These are phyloP conservation scores for Melierax canorus DNA, from an alignment of 2,113 vertebrate genomes.

Conservation along the genomic window DNA sequence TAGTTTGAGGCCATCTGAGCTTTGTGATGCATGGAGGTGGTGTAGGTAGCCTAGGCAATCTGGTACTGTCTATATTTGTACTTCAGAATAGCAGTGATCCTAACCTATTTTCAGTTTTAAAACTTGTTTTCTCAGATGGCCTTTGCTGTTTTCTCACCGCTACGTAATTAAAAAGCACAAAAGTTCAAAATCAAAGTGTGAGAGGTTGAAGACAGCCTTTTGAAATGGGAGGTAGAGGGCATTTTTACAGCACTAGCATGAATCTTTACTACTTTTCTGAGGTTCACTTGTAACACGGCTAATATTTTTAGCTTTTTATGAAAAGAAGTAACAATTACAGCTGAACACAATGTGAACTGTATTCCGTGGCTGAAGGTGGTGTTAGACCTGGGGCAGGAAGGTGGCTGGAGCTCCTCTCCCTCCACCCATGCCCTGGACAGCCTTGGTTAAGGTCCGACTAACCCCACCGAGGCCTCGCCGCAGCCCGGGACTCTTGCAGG, in stretches of 20 bases:
- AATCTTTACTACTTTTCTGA: not conserved
- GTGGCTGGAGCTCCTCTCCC: not conserved
- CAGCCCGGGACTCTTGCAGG: not conserved
- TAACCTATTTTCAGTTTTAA: not conserved
- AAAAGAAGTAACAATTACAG: not conserved
- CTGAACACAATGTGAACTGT: not conserved
- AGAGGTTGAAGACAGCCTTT: not conserved
- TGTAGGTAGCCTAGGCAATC: not conserved
- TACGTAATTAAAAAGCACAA: not conserved
- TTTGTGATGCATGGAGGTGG: slow-evolving; percentile 3
- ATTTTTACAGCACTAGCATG: not conserved
- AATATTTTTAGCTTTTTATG: not conserved
- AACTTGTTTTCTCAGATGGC: not conserved
- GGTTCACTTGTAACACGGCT: not conserved
- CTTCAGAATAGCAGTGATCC: not conserved
- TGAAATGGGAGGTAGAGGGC: not conserved
- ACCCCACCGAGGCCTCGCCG: rapidly evolving
- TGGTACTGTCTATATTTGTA: not conserved
- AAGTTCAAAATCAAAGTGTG: not conserved
- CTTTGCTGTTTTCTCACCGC: not conserved
- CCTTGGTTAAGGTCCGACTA: not conserved
- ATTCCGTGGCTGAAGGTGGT: rapidly evolving
- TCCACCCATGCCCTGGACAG: rapidly evolving
- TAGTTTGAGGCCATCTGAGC: not conserved
- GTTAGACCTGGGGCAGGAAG: rapidly evolving